phyloP scores from a whole-genome alignment of 2,113 vertebrate genomes.

The Eonycteris spelaea region DNA sequence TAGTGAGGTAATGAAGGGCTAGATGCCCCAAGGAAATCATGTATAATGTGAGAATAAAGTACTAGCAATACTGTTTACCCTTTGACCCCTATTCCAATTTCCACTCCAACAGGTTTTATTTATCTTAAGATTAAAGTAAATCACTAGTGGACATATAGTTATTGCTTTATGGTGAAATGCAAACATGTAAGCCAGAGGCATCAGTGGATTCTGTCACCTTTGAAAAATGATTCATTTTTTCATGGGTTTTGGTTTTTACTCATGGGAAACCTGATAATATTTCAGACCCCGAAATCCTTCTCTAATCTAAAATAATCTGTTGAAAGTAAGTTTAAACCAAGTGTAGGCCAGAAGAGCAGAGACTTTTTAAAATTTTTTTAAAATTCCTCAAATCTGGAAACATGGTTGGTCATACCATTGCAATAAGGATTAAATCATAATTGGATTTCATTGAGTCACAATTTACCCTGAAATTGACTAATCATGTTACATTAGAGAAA shows the following conservation, averaged over 20 bases:
- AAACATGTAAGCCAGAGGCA: conserved; percentile 24
- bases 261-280: conserved; percentile 42
- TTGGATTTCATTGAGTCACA: not conserved
- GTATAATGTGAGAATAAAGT: not conserved
- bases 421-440: not conserved
- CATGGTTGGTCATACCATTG: not conserved
- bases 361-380: not conserved
- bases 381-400: conserved; percentile 16
- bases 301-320: conserved; percentile 26
- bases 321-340: conserved; percentile 36
- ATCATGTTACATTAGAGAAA: conserved; percentile 6
- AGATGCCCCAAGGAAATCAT: not conserved
- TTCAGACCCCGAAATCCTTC: not conserved
- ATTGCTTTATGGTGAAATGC: conserved; percentile 44
- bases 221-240: conserved; percentile 52
- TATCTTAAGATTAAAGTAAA: conserved; percentile 44
- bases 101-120: conserved; percentile 38
- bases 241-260: conserved; percentile 46
- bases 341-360: not conserved
- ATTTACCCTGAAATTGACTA: not conserved
- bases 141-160: not conserved
- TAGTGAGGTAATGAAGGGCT: not conserved
- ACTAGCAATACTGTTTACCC: not conserved
- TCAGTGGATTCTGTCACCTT: conserved; percentile 49
- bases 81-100: not conserved